Percentiles rank a stretch among this genome's conserved stretches.
These are phyloP conservation scores for Brachypalpus laphriformis DNA, from an alignment of 2,888 invertebrate species.

Conservation along the genomic window DNA sequence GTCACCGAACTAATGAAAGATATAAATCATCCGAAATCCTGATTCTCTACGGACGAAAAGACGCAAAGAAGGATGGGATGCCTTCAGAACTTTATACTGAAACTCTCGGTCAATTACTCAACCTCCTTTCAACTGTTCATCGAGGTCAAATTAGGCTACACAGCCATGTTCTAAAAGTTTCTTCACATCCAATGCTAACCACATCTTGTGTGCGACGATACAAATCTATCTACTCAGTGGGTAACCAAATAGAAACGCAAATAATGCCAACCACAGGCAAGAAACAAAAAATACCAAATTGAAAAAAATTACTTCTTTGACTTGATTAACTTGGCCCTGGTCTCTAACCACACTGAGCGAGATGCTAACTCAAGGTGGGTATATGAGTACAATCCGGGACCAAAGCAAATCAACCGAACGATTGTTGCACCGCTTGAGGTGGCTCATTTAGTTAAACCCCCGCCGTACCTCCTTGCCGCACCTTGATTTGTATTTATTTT, in stretches of 20 bases:
- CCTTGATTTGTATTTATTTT: conserved; percentile 13
- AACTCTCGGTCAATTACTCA: conserved; percentile 56
- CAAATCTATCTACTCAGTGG: conserved; percentile 1
- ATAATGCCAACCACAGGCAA: conserved; percentile 17
- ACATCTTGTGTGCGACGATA: conserved; percentile 3
- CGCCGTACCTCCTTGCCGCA: not conserved
- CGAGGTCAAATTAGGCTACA: conserved; percentile 45
- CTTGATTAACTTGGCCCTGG: conserved; percentile 57
- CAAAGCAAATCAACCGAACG: conserved; percentile 47
- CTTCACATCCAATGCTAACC: conserved; percentile 29
- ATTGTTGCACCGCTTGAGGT: conserved; percentile 66
- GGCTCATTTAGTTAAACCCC: conserved; percentile 9
- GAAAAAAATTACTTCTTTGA: conserved; percentile 56
- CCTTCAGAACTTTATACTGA: conserved; percentile 18
- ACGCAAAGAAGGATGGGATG: not conserved
- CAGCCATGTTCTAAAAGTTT: conserved; percentile 22
- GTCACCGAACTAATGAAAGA: conserved; percentile 48
- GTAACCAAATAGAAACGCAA: conserved; percentile 47
- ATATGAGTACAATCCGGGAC: not conserved
- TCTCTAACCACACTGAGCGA: conserved; percentile 35
- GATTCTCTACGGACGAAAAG: no score
- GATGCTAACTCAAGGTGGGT: conserved; percentile 48
- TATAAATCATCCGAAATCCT: conserved; percentile 42
- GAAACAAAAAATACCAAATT: not conserved
- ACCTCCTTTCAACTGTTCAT: conserved; percentile 37